These are phyloP conservation scores for Whitmania pigra DNA, from an alignment of 1,140 invertebrate genomes.

Conservation along the genomic window DNA sequence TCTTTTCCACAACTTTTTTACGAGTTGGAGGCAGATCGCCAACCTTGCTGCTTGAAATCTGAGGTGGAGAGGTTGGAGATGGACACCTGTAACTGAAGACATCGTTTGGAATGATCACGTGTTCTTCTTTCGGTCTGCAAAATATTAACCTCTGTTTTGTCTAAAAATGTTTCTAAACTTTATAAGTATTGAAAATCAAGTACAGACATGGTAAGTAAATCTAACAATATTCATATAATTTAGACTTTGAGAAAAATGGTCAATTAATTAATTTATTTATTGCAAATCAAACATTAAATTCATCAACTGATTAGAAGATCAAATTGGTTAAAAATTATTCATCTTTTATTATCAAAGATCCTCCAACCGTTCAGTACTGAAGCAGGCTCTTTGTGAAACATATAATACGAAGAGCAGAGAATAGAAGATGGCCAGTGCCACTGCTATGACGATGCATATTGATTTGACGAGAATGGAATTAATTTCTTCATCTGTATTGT, in stretches of 20 bases:
- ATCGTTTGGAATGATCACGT: constrained; percentile 3
- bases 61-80: not conserved
- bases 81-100: constrained; percentile 6
- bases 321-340: no score
- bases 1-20: not conserved
- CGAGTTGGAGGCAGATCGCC: not conserved
- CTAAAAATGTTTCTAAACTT: no score
- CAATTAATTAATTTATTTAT: constrained; percentile 3
- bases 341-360: no score
- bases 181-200: not conserved
- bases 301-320: not conserved
- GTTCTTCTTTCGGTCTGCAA: not conserved
- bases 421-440: no score
- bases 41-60: not conserved
- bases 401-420: no score
- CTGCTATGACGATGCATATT: no score
- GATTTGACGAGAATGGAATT: no score
- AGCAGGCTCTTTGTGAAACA: no score
- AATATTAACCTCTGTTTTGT: not conserved
- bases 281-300: not conserved
- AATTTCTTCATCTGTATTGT: no score
- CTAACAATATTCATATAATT: not conserved
- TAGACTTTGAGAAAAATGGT: not conserved
- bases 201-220: not conserved
- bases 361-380: no score